phyloP scores from a whole-genome alignment of 2,888 invertebrate species.

The Plemyria rubiginata region DNA sequence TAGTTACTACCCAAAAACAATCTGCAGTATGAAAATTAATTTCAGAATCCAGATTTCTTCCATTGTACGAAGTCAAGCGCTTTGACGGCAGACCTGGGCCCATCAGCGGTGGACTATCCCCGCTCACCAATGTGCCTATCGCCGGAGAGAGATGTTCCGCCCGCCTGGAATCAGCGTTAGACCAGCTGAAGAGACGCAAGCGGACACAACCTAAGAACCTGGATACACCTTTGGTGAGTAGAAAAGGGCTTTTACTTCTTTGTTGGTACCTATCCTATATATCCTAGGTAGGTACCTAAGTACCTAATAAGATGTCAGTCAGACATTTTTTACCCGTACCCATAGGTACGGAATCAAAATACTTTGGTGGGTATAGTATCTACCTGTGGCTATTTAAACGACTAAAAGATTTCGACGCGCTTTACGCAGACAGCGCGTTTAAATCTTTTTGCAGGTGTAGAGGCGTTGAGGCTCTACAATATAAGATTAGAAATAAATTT shows the following conservation, averaged over 20 bases:
- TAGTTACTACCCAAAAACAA: too few relatives aligned
- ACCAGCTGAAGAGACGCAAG: slow-evolving; percentile 86
- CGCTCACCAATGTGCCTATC: slow-evolving; percentile 68
- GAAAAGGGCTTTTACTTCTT: neutral
- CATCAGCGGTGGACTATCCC: slow-evolving; percentile 59
- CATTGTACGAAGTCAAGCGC: slow-evolving; percentile 73
- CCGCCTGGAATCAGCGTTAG: slow-evolving; percentile 87
- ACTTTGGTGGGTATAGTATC: too few relatives aligned
- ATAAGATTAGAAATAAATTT: too few relatives aligned
- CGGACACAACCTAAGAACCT: slow-evolving; percentile 79
- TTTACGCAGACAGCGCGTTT: slow-evolving; percentile 15
- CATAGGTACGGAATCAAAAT: too few relatives aligned
- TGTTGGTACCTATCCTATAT: too few relatives aligned
- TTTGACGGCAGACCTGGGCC: slow-evolving; percentile 66
- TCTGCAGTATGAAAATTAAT: slow-evolving; percentile 25
- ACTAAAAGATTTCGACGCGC: slow-evolving; percentile 10
- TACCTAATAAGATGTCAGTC: too few relatives aligned
- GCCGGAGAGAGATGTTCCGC: slow-evolving; percentile 86
- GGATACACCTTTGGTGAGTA: slow-evolving; percentile 72
- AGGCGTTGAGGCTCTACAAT: too few relatives aligned
- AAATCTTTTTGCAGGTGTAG: slow-evolving; percentile 12
- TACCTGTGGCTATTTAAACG: too few relatives aligned
- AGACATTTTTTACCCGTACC: too few relatives aligned
- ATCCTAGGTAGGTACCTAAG: too few relatives aligned
- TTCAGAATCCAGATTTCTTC: slow-evolving; percentile 77